Evolutionary conservation across 2,113 vertebrate species (phyloP).

Genomic region (Puffinus mauretanicus): DNA sequence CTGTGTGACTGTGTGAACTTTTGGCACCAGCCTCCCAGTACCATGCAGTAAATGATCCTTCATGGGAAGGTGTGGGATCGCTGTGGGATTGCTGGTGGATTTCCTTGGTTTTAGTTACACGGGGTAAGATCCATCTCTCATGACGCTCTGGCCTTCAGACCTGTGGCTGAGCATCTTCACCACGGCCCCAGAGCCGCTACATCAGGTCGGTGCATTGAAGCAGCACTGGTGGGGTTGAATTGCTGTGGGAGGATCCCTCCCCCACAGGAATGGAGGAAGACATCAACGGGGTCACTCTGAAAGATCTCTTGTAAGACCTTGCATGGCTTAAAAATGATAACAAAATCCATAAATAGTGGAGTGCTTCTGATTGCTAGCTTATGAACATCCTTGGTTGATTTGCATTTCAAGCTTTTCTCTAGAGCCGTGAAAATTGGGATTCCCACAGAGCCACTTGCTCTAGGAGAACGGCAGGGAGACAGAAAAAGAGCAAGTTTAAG

Average conservation of each 20-base stretch:
- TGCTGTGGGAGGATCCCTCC: neutral
- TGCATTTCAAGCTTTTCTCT: neutral
- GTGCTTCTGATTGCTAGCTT: neutral
- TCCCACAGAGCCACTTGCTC: neutral
- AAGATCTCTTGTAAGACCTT: neutral
- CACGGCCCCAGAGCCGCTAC: accelerated
- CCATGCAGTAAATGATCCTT: neutral
- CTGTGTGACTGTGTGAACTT: neutral
- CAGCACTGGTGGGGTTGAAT: neutral
- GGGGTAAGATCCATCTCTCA: neutral
- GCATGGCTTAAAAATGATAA: neutral
- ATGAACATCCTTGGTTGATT: accelerated
- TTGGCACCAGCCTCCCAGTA: neutral
- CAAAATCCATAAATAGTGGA: neutral
- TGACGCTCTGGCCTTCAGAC: neutral
- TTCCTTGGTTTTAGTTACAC: neutral
- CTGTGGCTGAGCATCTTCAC: neutral
- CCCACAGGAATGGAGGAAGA: neutral
- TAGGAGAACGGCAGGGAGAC: neutral
- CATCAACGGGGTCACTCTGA: neutral
- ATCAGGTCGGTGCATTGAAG: neutral
- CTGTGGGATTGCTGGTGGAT: neutral
- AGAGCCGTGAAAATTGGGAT: neutral
- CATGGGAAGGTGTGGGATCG: neutral
- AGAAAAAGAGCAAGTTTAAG: neutral